These are phyloP conservation scores for Macaria notata DNA, from an alignment of 2,888 invertebrate genomes.

Conservation along the genomic window DNA sequence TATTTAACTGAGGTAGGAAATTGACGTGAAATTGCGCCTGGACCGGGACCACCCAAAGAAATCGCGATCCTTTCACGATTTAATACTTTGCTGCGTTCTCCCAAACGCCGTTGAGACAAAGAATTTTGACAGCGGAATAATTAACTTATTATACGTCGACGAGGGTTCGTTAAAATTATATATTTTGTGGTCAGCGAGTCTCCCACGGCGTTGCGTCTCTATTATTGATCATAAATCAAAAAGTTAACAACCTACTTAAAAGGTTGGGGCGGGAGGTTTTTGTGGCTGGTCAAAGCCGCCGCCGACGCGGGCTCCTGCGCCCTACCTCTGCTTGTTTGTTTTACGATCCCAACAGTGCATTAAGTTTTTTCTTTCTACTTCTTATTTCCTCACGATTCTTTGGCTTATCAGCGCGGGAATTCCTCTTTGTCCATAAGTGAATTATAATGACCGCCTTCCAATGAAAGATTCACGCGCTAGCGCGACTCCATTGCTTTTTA, in stretches of 20 bases:
- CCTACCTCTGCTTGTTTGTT: constrained; percentile 77
- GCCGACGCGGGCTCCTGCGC: constrained; percentile 65
- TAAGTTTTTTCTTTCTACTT: constrained; percentile 71
- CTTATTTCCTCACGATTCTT: constrained; percentile 70
- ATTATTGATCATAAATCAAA: constrained; percentile 82
- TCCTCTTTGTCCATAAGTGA: constrained; percentile 47
- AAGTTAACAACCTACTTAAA: constrained; percentile 83
- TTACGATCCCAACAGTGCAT: constrained; percentile 79
- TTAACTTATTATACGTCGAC: constrained; percentile 71
- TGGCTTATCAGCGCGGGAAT: constrained; percentile 66
- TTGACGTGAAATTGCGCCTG: constrained; percentile 43
- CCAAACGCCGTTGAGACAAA: constrained; percentile 53
- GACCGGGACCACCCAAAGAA: constrained; percentile 61
- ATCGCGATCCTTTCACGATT: constrained; percentile 42
- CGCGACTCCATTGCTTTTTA: constrained; percentile 12
- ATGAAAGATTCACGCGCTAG: constrained; percentile 22
- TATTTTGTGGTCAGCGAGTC: constrained; percentile 70
- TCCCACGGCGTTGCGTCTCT: constrained; percentile 81
- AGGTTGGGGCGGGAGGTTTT: constrained; percentile 78
- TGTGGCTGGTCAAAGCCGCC: constrained; percentile 76
- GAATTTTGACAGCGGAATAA: constrained; percentile 65
- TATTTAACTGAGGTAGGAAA: constrained; percentile 36
- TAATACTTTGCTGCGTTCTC: constrained; percentile 29
- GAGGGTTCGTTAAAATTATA: constrained; percentile 78
- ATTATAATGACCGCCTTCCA: constrained; percentile 34